Conservation (phyloP, 2,113 vertebrate species). For the Cephalopterus ornatus region DNA sequence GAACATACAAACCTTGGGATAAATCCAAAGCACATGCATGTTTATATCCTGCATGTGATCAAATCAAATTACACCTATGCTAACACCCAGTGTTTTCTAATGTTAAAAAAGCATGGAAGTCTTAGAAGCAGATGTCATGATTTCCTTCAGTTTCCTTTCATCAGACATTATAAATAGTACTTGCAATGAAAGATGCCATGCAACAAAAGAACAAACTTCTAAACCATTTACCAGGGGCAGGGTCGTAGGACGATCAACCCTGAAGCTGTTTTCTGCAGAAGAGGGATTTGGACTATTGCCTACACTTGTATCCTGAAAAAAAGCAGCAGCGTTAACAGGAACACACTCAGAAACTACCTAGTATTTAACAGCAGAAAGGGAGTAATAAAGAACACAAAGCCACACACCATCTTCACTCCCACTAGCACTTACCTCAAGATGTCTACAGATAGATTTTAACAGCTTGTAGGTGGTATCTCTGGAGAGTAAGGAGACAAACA, state of each 20-base stretch:
- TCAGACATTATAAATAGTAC: neutral
- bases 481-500: constrained; percentile 91
- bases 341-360: neutral
- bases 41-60: neutral
- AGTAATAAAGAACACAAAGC: neutral
- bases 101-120: neutral
- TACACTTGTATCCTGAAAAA: constrained; percentile 78
- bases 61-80: neutral
- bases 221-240: constrained; percentile 81
- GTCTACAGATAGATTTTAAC: constrained; percentile 85
- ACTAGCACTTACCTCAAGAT: constrained; percentile 82
- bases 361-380: neutral
- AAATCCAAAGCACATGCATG: accelerated
- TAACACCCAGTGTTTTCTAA: neutral
- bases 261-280: constrained; percentile 79
- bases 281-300: constrained; percentile 84
- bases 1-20: neutral
- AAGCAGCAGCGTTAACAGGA: neutral
- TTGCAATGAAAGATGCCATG: neutral
- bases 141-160: neutral
- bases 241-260: constrained; percentile 71
- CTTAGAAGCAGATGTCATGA: neutral
- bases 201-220: neutral
- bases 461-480: constrained; percentile 93
- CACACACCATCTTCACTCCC: neutral